Evolutionary conservation across 2,113 vertebrate genomes (phyloP).

Genomic region (Sapajus apella): DNA sequence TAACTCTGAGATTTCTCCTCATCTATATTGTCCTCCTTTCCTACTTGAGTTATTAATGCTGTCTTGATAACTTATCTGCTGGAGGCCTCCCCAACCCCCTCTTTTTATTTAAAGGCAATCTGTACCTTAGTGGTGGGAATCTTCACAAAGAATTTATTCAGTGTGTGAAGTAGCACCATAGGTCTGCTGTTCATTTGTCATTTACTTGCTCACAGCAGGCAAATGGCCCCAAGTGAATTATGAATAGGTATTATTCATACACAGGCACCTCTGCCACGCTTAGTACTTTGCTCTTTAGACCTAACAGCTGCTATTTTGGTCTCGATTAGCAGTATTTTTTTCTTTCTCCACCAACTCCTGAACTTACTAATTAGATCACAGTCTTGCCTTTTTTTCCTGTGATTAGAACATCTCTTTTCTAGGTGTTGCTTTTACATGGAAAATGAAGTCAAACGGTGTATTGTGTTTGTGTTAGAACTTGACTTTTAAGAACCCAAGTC

Average conservation of each 20-base stretch:
- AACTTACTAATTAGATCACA: constrained; percentile 65
- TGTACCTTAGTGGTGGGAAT: constrained; percentile 37
- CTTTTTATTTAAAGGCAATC: constrained; percentile 64
- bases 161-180: constrained; percentile 51
- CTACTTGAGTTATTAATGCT: constrained; percentile 50
- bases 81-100: background rate
- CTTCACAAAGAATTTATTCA: constrained; percentile 59
- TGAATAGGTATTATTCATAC: constrained; percentile 56
- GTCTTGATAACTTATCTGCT: constrained; percentile 20
- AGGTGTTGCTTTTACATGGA: background rate
- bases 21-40: constrained; percentile 24
- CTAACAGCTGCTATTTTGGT: constrained; percentile 63
- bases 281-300: constrained; percentile 40
- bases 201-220: constrained; percentile 67
- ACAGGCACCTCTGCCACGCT: background rate
- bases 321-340: constrained; percentile 45
- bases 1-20: constrained; percentile 25
- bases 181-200: constrained; percentile 51
- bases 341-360: constrained; percentile 40
- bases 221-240: constrained; percentile 58
- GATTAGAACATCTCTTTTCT: constrained; percentile 33
- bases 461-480: background rate
- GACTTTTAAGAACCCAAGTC: background rate
- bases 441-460: background rate
- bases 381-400: background rate